These are phyloP conservation scores for Esox lucius DNA, from an alignment of 2,797 vertebrate genomes.

Conservation along the genomic window DNA sequence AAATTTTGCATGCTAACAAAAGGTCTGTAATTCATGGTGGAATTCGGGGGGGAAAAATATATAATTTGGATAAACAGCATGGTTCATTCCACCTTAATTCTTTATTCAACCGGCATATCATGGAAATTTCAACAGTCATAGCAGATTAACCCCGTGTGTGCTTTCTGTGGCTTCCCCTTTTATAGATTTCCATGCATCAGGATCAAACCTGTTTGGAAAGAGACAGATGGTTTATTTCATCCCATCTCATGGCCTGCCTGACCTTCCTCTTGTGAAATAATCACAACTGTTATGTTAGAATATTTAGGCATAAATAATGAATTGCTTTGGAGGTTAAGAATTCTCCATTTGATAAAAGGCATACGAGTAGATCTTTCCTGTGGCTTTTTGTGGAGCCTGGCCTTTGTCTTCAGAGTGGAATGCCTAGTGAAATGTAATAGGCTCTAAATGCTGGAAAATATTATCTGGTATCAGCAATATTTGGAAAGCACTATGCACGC, in stretches of 20 bases:
- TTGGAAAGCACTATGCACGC: not conserved
- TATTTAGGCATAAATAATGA: conserved; percentile 96
- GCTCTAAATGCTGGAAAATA: not conserved
- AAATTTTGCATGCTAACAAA: conserved; percentile 58
- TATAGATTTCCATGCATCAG: conserved; percentile 90
- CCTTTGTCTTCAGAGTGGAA: conserved; percentile 3
- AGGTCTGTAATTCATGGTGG: conserved; percentile 57
- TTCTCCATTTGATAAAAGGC: conserved; percentile 67
- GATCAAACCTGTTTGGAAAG: conserved; percentile 87
- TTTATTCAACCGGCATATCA: conserved; percentile 81
- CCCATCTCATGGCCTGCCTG: conserved; percentile 84
- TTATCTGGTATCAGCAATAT: not conserved
- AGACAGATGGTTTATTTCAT: conserved; percentile 89
- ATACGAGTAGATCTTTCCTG: conserved; percentile 52
- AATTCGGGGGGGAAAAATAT: conserved; percentile 48
- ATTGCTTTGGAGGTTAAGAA: conserved; percentile 77
- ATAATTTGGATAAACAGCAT: conserved; percentile 70
- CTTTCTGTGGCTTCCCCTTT: conserved; percentile 76
- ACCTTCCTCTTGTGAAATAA: conserved; percentile 91
- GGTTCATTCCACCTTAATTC: conserved; percentile 76
- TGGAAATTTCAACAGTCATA: conserved; percentile 96
- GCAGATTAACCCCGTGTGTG: conserved; percentile 90
- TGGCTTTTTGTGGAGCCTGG: conserved; percentile 42
- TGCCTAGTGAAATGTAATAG: not conserved
- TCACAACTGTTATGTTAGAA: conserved; percentile 91